Evolutionary conservation across 1,140 invertebrate species (phyloP), one percentile per base, ranked within the genome.

Genomic region (Nebria ingens): DNA sequence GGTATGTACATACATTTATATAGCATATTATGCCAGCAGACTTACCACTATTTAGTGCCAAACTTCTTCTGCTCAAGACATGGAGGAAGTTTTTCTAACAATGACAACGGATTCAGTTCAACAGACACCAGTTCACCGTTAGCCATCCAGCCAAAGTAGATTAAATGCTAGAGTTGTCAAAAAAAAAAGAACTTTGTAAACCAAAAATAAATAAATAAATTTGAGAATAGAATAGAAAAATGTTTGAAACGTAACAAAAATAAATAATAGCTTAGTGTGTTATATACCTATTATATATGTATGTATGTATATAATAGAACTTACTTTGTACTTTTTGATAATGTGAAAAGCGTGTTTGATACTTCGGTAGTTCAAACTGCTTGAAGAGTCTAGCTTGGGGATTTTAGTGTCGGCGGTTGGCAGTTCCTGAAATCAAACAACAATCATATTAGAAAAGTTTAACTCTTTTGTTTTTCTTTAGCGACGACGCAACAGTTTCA

Each of bases 111-210:
- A 65, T 81, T 82, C 3, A 85, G 76, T 69, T 85, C 83, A 19
- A 87, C 78, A 13, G 78, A 79, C 1, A 87, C 76, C 58, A 87
- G 61, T 73, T 85, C 83, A 56, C 77, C 70, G 25, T 74, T 61
- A 40, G 68, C 74, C 17, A 86, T 57, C 65, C 75, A 77, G 21
- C 70, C 75, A 11, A 85, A 65, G 62, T 81, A 75, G 11, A 83
- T 73, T 50, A 87, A 68, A 68, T 84, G 81, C 84, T 88, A 65
- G 25, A 34, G n/a, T n/a, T n/a, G n/a, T n/a, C n/a, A n/a, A n/a
- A n/a, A n/a, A n/a, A n/a, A n/a, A n/a, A n/a, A n/a, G n/a, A n/a
- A n/a, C n/a, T n/a, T n/a, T n/a, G n/a, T n/a, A n/a, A n/a, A n/a
- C n/a, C n/a, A n/a, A n/a, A n/a, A n/a, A n/a, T n/a, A n/a, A n/a